Percentiles rank a stretch among this genome's conserved stretches.
These are phyloP conservation scores for Boulengeromyrus knoepffleri DNA, from an alignment of 2,113 vertebrate genomes.

Conservation along the genomic window DNA sequence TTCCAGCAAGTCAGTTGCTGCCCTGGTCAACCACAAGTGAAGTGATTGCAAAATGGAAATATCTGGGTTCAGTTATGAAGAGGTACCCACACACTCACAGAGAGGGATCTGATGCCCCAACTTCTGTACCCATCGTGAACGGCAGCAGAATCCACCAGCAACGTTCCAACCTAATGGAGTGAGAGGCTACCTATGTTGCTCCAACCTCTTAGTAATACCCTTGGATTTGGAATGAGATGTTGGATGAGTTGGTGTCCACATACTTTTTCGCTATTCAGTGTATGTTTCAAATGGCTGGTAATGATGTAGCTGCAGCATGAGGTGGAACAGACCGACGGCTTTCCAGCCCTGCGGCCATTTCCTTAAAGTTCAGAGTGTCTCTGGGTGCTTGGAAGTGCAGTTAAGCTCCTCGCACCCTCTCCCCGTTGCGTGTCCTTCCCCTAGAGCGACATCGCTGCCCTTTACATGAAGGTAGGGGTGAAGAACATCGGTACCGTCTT, in stretches of 20 bases:
- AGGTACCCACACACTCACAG: background rate
- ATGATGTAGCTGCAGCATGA: background rate
- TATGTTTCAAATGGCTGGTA: background rate
- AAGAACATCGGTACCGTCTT: slow-evolving; percentile 62
- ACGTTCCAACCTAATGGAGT: background rate
- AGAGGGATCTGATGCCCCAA: background rate
- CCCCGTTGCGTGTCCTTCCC: slow-evolving; percentile 12
- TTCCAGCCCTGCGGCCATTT: background rate
- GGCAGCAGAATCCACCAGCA: background rate
- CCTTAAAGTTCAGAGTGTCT: background rate
- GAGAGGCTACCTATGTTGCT: background rate
- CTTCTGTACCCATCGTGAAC: background rate
- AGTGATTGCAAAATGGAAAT: background rate
- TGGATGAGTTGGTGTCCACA: background rate
- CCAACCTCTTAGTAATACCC: background rate
- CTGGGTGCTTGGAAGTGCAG: background rate
- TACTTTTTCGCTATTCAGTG: background rate
- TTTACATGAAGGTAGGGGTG: slow-evolving; percentile 69
- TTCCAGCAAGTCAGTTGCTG: background rate
- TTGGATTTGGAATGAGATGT: background rate
- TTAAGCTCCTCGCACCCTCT: background rate
- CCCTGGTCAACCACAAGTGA: background rate
- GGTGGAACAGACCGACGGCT: background rate
- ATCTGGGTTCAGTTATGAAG: background rate
- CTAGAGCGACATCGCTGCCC: slow-evolving; percentile 61